These are phyloP conservation scores for Vombatus ursinus DNA, from an alignment of 2,113 vertebrate species.

Conservation along the genomic window DNA sequence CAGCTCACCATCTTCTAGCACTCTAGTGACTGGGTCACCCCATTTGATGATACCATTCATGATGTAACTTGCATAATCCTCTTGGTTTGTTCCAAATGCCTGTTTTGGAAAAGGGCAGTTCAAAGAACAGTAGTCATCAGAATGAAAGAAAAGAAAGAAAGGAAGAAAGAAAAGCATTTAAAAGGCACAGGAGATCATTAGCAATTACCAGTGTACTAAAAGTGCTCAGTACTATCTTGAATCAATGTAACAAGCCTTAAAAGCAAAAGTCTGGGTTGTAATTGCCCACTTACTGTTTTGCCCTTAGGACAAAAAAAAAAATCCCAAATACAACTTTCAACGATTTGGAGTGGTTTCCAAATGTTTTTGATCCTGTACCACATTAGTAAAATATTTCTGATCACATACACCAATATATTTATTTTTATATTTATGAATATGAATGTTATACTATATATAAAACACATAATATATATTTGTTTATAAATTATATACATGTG, in stretches of 20 bases:
- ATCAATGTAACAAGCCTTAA: constrained; percentile 31
- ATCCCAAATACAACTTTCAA: neutral
- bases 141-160: constrained; percentile 3
- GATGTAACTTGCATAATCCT: constrained; percentile 97
- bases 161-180: constrained; percentile 14
- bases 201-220: constrained; percentile 16
- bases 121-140: constrained; percentile 42
- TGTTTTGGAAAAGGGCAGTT: constrained; percentile 68
- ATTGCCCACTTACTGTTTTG: constrained; percentile 47
- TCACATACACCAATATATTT: neutral
- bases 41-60: constrained; percentile 98
- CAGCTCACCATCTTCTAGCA: constrained; percentile 93
- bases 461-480: neutral
- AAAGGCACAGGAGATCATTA: constrained; percentile 15
- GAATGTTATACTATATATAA: neutral
- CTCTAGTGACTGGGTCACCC: constrained; percentile 93
- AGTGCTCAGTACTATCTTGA: constrained; percentile 19
- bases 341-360: neutral
- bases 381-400: neutral
- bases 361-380: neutral
- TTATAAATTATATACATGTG: neutral
- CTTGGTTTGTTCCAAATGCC: constrained; percentile 98
- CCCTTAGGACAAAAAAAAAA: neutral
- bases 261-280: constrained; percentile 10
- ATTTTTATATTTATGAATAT: neutral